phyloP scores from a whole-genome alignment of 2,113 vertebrate species.

The Colius striatus region DNA sequence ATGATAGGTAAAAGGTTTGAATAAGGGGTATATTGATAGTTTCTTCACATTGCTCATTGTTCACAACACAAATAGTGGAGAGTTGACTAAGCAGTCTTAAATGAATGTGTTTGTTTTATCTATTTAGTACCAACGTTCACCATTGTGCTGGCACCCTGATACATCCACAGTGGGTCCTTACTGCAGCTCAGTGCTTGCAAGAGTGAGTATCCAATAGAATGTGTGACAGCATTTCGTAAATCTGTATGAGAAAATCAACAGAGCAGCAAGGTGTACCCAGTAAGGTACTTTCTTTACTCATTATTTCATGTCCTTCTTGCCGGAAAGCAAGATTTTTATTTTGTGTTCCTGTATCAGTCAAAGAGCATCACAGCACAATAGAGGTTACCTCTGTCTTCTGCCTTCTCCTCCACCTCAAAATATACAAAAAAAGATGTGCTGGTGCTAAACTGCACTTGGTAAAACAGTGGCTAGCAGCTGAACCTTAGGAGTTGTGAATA shows the following conservation, averaged over 20 bases:
- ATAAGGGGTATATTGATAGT: not conserved
- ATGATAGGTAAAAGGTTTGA: not conserved
- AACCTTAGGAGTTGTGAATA: not conserved
- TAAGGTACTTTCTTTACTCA: not conserved
- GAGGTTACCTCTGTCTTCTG: not conserved
- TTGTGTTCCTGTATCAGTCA: not conserved
- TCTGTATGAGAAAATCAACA: not conserved
- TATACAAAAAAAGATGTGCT: not conserved
- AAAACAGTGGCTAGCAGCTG: not conserved
- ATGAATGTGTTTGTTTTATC: not conserved
- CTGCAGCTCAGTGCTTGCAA: constrained; percentile 89
- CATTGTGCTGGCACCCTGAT: constrained; percentile 91
- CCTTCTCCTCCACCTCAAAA: not conserved
- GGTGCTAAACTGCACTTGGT: not conserved
- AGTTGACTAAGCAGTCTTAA: not conserved
- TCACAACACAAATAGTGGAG: not conserved
- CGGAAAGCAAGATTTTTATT: not conserved
- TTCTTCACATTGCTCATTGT: not conserved
- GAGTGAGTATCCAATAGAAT: constrained; percentile 69
- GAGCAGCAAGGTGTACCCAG: not conserved
- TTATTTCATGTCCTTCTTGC: not conserved
- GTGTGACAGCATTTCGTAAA: not conserved
- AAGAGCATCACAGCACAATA: not conserved
- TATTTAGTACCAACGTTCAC: constrained; percentile 74
- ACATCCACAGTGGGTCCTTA: constrained; percentile 87